phyloP scores from a whole-genome alignment of 2,888 invertebrate genomes.

The Siphonodentalium dalli region DNA sequence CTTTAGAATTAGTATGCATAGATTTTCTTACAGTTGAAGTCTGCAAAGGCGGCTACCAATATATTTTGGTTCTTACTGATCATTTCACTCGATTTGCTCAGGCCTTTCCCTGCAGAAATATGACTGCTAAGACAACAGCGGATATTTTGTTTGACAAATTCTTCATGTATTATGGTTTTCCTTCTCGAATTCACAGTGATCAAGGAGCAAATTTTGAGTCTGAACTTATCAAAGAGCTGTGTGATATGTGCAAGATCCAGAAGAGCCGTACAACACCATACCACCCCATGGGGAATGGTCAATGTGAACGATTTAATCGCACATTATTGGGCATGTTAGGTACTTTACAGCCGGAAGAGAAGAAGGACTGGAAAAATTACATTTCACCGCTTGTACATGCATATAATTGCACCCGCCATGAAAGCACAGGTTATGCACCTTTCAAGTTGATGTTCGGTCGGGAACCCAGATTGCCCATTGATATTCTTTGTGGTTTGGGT shows the following conservation, averaged over 20 bases:
- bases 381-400: slow-evolving; percentile 9
- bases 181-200: too few relatives aligned
- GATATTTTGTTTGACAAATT: slow-evolving; percentile 11
- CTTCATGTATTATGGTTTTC: slow-evolving; percentile 8
- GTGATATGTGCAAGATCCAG: slow-evolving; percentile 5
- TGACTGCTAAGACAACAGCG: slow-evolving; percentile 16
- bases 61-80: slow-evolving; percentile 8
- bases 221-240: slow-evolving; percentile 14
- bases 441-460: slow-evolving; percentile 21
- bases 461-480: slow-evolving; percentile 16
- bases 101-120: slow-evolving; percentile 15
- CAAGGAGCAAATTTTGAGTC: slow-evolving; percentile 21
- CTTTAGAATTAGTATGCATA: slow-evolving; percentile 7
- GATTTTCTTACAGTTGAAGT: neutral
- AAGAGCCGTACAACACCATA: slow-evolving; percentile 22
- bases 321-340: slow-evolving; percentile 14
- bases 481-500: too few relatives aligned
- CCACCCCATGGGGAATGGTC: slow-evolving; percentile 27
- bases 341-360: slow-evolving; percentile 9
- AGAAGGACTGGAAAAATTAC: slow-evolving; percentile 19
- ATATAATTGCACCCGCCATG: slow-evolving; percentile 15
- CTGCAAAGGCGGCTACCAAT: neutral
- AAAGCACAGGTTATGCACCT: slow-evolving; percentile 18
- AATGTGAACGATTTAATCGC: slow-evolving; percentile 20
- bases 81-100: slow-evolving; percentile 16